Percentiles rank a stretch among this genome's conserved stretches.
Conservation (phyloP, 37 sponge, comb jelly and placozoan genomes). For the Corticium candelabrum region DNA sequence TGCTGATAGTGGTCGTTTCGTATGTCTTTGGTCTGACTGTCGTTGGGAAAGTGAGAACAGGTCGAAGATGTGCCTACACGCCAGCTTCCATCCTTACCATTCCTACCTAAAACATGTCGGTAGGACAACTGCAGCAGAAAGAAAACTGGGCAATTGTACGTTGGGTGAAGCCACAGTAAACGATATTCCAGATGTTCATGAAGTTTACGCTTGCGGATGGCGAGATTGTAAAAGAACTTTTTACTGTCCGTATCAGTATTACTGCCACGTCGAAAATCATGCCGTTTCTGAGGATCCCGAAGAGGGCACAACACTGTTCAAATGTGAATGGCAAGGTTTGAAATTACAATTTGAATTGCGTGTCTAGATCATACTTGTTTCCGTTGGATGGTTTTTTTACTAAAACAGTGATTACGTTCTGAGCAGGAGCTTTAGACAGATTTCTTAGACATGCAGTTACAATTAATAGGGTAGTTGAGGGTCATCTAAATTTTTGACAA, state of each 20-base stretch:
- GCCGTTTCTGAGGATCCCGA: not conserved
- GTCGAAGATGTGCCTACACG: not conserved
- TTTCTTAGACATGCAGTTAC: no score
- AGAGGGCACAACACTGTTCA: not conserved
- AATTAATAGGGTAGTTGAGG: no score
- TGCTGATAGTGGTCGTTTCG: no score
- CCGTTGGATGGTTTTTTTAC: no score
- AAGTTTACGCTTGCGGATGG: not conserved
- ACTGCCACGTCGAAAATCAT: not conserved
- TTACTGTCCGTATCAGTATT: not conserved
- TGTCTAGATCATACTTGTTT: no score
- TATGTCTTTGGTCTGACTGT: slow-evolving; percentile 3
- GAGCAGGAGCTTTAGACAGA: no score
- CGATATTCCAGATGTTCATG: not conserved
- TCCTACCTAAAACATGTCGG: not conserved
- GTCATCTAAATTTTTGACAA: no score
- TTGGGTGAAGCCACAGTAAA: not conserved
- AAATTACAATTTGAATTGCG: no score
- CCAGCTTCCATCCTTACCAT: slow-evolving; percentile 1
- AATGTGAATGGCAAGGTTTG: not conserved
- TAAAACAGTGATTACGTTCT: no score
- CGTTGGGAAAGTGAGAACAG: not conserved
- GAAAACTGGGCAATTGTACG: not conserved
- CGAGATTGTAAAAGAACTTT: not conserved
- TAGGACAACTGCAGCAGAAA: not conserved